These are phyloP conservation scores for Grallaria varia DNA, from an alignment of 2,113 vertebrate genomes.

Conservation along the genomic window DNA sequence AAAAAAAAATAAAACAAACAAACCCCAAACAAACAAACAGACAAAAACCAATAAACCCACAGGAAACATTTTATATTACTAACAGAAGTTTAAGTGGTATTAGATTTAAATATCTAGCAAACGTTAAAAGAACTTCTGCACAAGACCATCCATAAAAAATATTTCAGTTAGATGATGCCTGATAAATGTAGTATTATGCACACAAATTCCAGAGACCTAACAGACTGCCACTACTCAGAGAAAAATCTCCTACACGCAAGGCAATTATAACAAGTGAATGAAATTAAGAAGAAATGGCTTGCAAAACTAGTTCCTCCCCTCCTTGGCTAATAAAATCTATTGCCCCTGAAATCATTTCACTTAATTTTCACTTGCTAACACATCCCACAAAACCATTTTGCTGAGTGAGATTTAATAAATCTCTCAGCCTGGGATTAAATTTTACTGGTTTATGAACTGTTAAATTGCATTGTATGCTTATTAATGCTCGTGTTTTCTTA, in stretches of 20 bases:
- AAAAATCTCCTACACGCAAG: conserved; percentile 78
- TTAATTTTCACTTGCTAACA: conserved; percentile 77
- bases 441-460: conserved; percentile 89
- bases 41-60: neutral
- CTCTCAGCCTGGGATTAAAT: conserved; percentile 80
- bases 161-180: conserved; percentile 23
- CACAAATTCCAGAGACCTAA: neutral
- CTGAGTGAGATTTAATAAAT: conserved; percentile 85
- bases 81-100: neutral
- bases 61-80: neutral
- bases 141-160: neutral
- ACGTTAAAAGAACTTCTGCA: neutral
- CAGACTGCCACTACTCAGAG: conserved; percentile 53
- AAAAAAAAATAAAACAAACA: no score
- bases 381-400: conserved; percentile 70
- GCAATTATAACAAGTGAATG: conserved; percentile 84
- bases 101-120: neutral
- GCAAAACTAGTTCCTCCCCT: conserved; percentile 73
- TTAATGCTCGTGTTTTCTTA: conserved; percentile 71
- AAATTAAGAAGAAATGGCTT: conserved; percentile 86
- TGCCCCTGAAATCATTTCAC: conserved; percentile 81
- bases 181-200: neutral
- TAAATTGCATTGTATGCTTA: conserved; percentile 82
- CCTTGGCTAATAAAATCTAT: conserved; percentile 82
- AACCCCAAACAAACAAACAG: neutral